Percentiles rank a stretch among this genome's conserved stretches.
These are phyloP conservation scores for Stegodyphus mimosarum DNA, from an alignment of 1,140 invertebrate species.

Conservation along the genomic window DNA sequence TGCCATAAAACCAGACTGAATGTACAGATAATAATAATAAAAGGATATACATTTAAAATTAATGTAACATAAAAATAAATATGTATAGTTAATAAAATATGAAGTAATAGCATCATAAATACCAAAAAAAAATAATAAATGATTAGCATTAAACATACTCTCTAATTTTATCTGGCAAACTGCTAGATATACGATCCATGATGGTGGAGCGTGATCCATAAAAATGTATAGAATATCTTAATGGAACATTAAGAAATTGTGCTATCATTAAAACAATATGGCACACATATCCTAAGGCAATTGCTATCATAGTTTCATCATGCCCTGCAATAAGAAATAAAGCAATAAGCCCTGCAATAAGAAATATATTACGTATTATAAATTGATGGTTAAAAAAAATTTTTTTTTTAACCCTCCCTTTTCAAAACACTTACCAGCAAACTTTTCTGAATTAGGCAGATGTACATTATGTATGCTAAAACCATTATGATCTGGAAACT, in stretches of 20 bases:
- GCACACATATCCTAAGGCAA: conserved; percentile 83
- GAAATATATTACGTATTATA: too few relatives aligned
- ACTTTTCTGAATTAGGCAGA: conserved; percentile 80
- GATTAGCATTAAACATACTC: conserved; percentile 69
- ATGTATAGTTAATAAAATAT: not conserved
- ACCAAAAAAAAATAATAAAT: not conserved
- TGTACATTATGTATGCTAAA: conserved; percentile 78
- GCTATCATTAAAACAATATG: conserved; percentile 84
- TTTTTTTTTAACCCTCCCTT: too few relatives aligned
- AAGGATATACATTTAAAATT: not conserved
- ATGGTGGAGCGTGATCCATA: conserved; percentile 82
- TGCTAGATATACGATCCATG: conserved; percentile 79
- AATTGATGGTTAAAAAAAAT: too few relatives aligned
- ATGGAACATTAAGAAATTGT: conserved; percentile 81
- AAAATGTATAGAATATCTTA: conserved; percentile 81
- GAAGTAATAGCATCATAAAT: not conserved
- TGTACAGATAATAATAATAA: not conserved
- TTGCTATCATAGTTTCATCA: conserved; percentile 77
- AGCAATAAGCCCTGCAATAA: conserved; percentile 68
- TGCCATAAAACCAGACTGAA: too few relatives aligned
- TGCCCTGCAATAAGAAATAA: conserved; percentile 65
- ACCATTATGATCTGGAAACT: conserved; percentile 71
- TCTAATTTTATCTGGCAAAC: conserved; percentile 78
- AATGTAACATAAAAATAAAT: not conserved
- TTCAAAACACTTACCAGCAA: conserved; percentile 67